Evolutionary conservation across 1,140 invertebrate genomes (phyloP).

Genomic region (Cepaea nemoralis): DNA sequence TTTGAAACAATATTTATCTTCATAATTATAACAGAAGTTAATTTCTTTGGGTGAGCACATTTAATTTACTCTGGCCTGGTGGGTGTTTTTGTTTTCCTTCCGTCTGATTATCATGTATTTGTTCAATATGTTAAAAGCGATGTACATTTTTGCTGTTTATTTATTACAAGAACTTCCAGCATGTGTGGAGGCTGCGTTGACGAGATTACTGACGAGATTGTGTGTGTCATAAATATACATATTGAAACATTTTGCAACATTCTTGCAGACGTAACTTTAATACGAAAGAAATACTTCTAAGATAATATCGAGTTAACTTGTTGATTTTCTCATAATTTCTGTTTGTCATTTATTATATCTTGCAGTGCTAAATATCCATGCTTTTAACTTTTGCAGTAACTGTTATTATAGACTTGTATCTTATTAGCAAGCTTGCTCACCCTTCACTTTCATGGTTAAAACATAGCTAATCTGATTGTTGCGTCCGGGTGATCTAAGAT

Average conservation of each 20-base stretch:
- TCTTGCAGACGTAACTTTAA: too few relatives aligned
- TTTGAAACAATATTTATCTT: too few relatives aligned
- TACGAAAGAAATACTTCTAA: too few relatives aligned
- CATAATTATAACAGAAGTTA: too few relatives aligned
- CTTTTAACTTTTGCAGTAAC: not conserved
- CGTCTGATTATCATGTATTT: not conserved
- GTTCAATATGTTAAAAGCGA: not conserved
- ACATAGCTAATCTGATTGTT: not conserved
- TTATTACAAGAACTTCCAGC: slow-evolving; percentile 10
- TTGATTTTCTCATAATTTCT: too few relatives aligned
- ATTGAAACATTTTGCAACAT: not conserved
- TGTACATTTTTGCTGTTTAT: slow-evolving; percentile 3
- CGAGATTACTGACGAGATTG: not conserved
- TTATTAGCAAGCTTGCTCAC: not conserved
- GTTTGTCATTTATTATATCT: not conserved
- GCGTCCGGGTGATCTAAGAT: too few relatives aligned
- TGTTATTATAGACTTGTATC: not conserved
- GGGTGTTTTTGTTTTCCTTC: too few relatives aligned
- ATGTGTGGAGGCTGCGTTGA: not conserved
- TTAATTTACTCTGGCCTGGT: too few relatives aligned
- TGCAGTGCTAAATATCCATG: not conserved
- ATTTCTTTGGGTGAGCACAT: too few relatives aligned
- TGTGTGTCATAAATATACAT: not conserved
- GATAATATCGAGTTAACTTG: too few relatives aligned
- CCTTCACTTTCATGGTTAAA: not conserved